Conservation (phyloP, 30 jellyfish, hydroid and myxozoan genomes). For the Turritopsis dohrnii region DNA sequence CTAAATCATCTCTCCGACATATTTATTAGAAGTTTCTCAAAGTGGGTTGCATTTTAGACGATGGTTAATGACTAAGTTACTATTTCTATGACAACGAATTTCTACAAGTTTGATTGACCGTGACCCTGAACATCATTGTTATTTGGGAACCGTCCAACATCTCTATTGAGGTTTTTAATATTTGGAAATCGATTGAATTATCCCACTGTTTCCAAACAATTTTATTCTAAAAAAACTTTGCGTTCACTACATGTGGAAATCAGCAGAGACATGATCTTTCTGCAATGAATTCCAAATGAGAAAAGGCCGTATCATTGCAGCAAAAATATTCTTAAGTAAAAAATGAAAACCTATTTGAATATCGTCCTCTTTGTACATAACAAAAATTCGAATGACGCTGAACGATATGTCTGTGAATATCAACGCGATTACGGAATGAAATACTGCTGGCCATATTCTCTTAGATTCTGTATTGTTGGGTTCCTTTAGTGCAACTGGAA, state of each 20-base stretch:
- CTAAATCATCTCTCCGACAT: no score
- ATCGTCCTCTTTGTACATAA: conserved; percentile 17
- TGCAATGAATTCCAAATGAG: background rate
- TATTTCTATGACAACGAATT: no score
- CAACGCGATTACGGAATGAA: conserved; percentile 5
- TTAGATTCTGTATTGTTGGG: background rate
- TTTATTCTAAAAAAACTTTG: background rate
- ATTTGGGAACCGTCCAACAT: no score
- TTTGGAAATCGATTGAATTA: background rate
- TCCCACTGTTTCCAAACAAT: background rate
- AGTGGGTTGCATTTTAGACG: no score
- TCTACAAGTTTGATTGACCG: no score
- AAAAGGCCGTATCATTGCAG: conserved; percentile 23
- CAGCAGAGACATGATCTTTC: background rate
- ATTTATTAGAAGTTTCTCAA: no score
- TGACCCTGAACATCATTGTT: no score
- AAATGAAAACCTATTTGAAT: conserved; percentile 24
- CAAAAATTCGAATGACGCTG: conserved; percentile 12
- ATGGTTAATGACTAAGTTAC: no score
- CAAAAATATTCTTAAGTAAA: conserved; percentile 21
- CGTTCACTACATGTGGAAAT: background rate
- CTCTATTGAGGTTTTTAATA: background rate
- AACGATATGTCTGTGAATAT: conserved; percentile 33
- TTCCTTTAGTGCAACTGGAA: conserved; percentile 22
- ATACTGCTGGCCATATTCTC: background rate